Evolutionary conservation across 2,888 invertebrate genomes (phyloP).

Genomic region (Bellardia pandia): DNA sequence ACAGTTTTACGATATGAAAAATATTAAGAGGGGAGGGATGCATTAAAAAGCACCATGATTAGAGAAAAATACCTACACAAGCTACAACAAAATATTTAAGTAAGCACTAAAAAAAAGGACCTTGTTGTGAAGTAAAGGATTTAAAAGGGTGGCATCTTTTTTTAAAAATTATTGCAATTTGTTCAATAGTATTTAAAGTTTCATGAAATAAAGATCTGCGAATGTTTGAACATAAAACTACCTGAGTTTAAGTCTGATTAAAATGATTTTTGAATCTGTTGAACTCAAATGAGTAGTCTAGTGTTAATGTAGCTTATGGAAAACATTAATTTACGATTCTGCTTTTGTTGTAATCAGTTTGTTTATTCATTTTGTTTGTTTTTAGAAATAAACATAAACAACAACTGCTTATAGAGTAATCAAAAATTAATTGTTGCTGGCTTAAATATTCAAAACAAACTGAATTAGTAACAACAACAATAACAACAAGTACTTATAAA

Average conservation of each 20-base stretch:
- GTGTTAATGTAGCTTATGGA: too few species aligned
- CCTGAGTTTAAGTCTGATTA: too few species aligned
- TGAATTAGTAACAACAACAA: constrained; percentile 47
- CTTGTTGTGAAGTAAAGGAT: not conserved
- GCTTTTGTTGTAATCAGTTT: not conserved
- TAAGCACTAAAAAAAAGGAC: constrained; percentile 14
- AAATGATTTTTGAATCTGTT: too few species aligned
- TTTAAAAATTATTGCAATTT: not conserved
- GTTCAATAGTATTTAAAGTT: not conserved
- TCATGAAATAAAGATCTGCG: not conserved
- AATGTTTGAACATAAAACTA: too few species aligned
- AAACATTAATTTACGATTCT: too few species aligned
- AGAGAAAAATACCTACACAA: constrained; percentile 30
- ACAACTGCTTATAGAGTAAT: constrained; percentile 59
- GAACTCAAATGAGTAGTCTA: too few species aligned
- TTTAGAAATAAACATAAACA: constrained; percentile 19
- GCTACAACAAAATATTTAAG: constrained; percentile 17
- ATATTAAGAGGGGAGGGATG: not conserved
- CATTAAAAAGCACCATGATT: constrained; percentile 56
- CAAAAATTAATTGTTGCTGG: constrained; percentile 63
- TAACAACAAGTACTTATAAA: constrained; percentile 1
- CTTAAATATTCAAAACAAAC: constrained; percentile 62
- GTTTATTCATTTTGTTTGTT: constrained; percentile 7
- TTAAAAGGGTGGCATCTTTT: not conserved
- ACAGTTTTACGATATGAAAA: constrained; percentile 35